Base-by-base conservation (phyloP, 2,797 vertebrate species). In the Synaphobranchus kaupii region DNA sequence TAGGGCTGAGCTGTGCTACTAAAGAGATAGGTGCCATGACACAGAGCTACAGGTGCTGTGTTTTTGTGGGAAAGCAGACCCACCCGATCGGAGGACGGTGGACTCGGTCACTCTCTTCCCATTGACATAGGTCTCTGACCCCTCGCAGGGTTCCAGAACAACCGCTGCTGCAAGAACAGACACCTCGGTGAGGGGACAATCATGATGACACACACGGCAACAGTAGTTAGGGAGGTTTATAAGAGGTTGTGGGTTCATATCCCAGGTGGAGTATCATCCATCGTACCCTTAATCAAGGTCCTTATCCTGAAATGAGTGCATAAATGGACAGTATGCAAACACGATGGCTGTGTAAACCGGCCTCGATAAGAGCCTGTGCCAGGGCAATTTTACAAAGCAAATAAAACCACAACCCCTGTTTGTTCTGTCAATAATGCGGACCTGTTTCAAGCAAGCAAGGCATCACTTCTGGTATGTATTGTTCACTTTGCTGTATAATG, bases 61-160 rank as follows among this genome's bases (percentile, higher is more conserved):
- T 68, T 68, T 68, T 68, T 6, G n/a, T 28, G 63, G 52, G n/a
- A 20, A 9, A 17, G 3, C 0, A 22, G 4, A 90, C 93, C 10
- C 89, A 99, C 99, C 99, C 96, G 99, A 99, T 93, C 95, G 97
- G 86, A 99, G 96, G 88, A 99, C 85, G 84, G 97, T 98, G 47
- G 97, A 92, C 90, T 99, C 98, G 0, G 96, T 97, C 92, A 99
- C 98, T 90, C 97, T 97, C 93, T 99, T 99, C 89, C 99, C 99
- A 0, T 99, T 99, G 90, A 99, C 98, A 0, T 99, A 99, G 0
- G 97, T 98, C 94, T 99, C 98, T 0, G 99, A 98, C 1, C 94
- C 98, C 86, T 98, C 98, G 47, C 98, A 98, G 0, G 98, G 98
- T 93, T 99, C 98, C 31, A 99, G 94, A 84, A 98, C 96, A 83